Evolutionary conservation across 2,113 vertebrate genomes (phyloP).

Genomic region (Lota lota): DNA sequence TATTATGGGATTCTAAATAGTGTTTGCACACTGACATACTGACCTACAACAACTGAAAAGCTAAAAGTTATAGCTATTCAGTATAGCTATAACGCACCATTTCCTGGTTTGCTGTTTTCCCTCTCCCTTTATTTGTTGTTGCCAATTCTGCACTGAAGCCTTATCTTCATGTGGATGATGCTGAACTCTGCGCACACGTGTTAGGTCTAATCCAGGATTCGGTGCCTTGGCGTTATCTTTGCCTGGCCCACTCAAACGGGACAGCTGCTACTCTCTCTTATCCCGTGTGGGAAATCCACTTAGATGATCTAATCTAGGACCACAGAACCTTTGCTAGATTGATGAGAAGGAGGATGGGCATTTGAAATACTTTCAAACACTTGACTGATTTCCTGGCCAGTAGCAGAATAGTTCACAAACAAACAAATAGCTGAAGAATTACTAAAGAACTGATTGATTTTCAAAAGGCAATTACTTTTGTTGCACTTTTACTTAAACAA

Average conservation of each 20-base stretch:
- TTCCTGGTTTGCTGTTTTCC: background rate
- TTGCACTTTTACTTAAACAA: conserved; percentile 1
- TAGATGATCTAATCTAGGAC: conserved; percentile 65
- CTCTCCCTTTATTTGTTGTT: conserved; percentile 19
- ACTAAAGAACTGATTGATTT: too few species aligned
- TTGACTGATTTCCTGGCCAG: background rate
- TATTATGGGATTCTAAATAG: conserved; percentile 38
- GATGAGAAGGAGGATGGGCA: conserved; percentile 30
- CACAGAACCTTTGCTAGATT: conserved; percentile 31
- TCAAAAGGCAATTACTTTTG: too few species aligned
- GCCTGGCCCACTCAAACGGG: conserved; percentile 44
- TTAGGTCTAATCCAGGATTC: conserved; percentile 70
- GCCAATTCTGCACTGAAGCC: background rate
- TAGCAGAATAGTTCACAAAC: background rate
- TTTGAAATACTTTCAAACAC: conserved; percentile 11
- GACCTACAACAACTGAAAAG: conserved; percentile 41
- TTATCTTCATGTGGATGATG: conserved; percentile 6
- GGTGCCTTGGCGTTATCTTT: conserved; percentile 58
- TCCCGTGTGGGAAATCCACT: conserved; percentile 68
- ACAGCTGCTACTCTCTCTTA: conserved; percentile 71
- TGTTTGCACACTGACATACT: conserved; percentile 29
- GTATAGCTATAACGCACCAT: background rate
- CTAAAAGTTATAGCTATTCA: conserved; percentile 3
- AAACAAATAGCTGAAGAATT: too few species aligned
- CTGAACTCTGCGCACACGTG: conserved; percentile 30